Evolutionary conservation across 2,888 invertebrate species (phyloP), one percentile per base, ranked within the genome.

Genomic region (Rosalia funebris): DNA sequence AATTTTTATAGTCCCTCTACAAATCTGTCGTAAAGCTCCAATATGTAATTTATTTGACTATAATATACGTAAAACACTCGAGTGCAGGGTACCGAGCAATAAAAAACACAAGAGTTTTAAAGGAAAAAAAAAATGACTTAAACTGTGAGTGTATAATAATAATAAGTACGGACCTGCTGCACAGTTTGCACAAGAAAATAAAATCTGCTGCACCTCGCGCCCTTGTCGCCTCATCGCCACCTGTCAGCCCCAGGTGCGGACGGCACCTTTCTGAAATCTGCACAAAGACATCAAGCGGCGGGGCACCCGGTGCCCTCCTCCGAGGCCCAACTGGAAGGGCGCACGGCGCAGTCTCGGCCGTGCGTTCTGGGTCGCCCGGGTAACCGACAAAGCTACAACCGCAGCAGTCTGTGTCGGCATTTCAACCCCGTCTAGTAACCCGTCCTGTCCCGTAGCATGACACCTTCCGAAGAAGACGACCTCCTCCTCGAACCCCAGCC

Each of bases 331-430:
- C 34, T 12, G 44, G 12, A 32, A n/a, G n/a, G n/a, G n/a, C n/a
- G n/a, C n/a, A n/a, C 20, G 58, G 68, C 68, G 68, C 68, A 68
- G 60, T 56, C 57, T 65, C 62, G 50, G 65, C 63, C 62, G 41
- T 65, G 68, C 65, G 65, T 60, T 65, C 63, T 57, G 65, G 67
- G 75, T 73, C 72, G 69, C 71, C 76, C 73, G 71, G 76, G 75
- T 73, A 74, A 75, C 74, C 66, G 60, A 69, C 70, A 65, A 73
- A 72, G 68, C 72, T 63, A 55, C 61, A 59, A 65, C 66, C 67
- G 68, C 69, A 67, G 70, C 67, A 67, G 71, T 63, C 57, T 45
- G 61, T 45, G 46, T 36, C 60, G 62, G 55, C 32, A 19, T 39
- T 34, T 41, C 62, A 62, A 42, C 50, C 61, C 62, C 54, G 58